These are phyloP conservation scores for Enteromius viviparus DNA, from an alignment of 2,797 vertebrate species.

Conservation along the genomic window DNA sequence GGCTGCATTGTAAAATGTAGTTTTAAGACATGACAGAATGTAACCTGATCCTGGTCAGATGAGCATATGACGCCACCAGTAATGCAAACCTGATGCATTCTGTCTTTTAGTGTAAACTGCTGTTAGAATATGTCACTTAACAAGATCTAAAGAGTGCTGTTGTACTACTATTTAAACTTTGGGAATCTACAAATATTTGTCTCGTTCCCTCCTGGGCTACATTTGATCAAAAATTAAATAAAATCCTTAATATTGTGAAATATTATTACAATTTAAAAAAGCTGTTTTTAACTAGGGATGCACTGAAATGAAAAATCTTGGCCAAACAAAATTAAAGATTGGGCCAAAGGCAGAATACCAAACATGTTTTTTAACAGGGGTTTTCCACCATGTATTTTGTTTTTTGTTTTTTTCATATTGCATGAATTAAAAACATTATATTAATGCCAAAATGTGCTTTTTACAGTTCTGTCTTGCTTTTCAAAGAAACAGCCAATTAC, in stretches of 20 bases:
- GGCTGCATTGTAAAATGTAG: neutral
- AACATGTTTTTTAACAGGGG: neutral
- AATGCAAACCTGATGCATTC: neutral
- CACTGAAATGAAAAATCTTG: neutral
- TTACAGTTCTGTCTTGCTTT: too few relatives aligned
- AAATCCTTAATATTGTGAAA: neutral
- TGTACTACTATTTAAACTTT: neutral
- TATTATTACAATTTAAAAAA: neutral
- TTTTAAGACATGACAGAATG: constrained; percentile 21
- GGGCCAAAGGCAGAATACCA: neutral
- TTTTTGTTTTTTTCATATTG: too few relatives aligned
- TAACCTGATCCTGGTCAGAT: neutral
- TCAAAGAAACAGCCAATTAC: too few relatives aligned
- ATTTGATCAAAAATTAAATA: neutral
- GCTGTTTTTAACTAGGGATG: neutral
- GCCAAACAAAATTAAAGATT: neutral
- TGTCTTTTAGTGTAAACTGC: neutral
- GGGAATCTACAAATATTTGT: neutral
- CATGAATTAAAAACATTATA: too few relatives aligned
- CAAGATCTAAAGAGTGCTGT: neutral
- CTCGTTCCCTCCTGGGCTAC: neutral
- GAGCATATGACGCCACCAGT: neutral
- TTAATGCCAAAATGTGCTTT: too few relatives aligned
- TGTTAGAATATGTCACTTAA: neutral
- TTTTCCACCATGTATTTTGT: too few relatives aligned